A percentile compares a stretch with the other conserved stretches of the same genome.
Conservation (phyloP, 2,113 vertebrate genomes). For the Nycticorax nycticorax region DNA sequence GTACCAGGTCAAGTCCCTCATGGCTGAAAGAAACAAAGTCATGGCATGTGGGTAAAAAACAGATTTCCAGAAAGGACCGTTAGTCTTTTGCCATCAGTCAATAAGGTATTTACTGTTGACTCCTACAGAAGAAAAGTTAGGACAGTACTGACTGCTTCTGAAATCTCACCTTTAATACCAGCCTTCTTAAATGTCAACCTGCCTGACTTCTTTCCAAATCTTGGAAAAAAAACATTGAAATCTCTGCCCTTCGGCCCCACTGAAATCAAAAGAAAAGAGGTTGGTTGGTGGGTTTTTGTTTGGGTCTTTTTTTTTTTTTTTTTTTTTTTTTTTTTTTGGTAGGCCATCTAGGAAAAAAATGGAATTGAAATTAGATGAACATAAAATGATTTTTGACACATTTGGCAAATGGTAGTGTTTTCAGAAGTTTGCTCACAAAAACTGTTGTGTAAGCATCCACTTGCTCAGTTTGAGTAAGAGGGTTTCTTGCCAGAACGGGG, state of each 20-base stretch:
- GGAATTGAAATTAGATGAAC: background rate
- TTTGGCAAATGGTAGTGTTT: background rate
- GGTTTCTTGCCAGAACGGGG: background rate
- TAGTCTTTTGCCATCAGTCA: background rate
- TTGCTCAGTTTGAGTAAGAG: background rate
- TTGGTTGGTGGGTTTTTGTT: background rate
- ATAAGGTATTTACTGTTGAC: background rate
- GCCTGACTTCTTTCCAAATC: background rate
- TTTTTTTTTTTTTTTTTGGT: background rate
- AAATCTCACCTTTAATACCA: background rate
- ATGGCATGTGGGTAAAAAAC: rapidly evolving
- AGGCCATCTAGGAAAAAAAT: background rate
- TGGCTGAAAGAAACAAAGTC: background rate
- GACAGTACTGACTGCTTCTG: background rate
- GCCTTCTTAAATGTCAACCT: background rate
- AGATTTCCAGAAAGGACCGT: background rate
- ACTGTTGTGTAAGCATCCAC: background rate
- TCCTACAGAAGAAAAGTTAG: background rate
- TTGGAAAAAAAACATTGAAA: background rate
- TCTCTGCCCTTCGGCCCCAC: background rate
- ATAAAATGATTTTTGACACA: background rate
- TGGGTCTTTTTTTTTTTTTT: background rate
- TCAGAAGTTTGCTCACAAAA: background rate
- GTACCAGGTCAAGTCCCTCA: background rate
- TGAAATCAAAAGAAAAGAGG: background rate